Percentiles rank a stretch among this genome's conserved stretches.
These are phyloP conservation scores for Prietella phreatophila DNA, from an alignment of 2,113 vertebrate genomes.

Conservation along the genomic window DNA sequence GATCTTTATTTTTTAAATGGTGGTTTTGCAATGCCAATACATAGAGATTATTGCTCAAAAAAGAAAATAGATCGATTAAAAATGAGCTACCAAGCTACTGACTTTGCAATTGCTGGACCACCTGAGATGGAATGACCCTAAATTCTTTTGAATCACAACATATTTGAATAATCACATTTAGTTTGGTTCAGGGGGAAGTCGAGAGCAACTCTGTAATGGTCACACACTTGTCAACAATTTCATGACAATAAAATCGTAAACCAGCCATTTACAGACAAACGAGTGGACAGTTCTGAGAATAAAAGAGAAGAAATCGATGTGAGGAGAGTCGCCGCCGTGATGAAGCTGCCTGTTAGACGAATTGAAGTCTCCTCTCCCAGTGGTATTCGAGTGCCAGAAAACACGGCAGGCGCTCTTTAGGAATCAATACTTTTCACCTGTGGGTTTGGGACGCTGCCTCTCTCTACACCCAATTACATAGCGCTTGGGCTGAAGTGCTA, in stretches of 20 bases:
- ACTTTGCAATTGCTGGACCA: no score
- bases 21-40: no score
- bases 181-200: neutral
- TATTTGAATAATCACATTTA: neutral
- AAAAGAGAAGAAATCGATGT: neutral
- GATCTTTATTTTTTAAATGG: no score
- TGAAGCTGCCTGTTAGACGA: neutral
- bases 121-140: neutral
- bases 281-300: neutral
- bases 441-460: slow-evolving; percentile 27
- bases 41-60: no score
- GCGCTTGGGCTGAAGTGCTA: slow-evolving; percentile 24
- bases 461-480: slow-evolving; percentile 8
- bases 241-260: neutral
- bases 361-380: slow-evolving; percentile 30
- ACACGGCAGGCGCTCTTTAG: slow-evolving; percentile 27
- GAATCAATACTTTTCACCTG: slow-evolving; percentile 37
- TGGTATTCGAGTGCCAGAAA: neutral
- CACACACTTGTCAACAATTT: neutral
- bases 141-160: neutral
- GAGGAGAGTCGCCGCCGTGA: neutral
- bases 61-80: no score
- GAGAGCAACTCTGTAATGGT: neutral
- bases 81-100: no score
- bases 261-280: neutral